Conservation (phyloP, 2,797 vertebrate species). For the Myotis vivesi region DNA sequence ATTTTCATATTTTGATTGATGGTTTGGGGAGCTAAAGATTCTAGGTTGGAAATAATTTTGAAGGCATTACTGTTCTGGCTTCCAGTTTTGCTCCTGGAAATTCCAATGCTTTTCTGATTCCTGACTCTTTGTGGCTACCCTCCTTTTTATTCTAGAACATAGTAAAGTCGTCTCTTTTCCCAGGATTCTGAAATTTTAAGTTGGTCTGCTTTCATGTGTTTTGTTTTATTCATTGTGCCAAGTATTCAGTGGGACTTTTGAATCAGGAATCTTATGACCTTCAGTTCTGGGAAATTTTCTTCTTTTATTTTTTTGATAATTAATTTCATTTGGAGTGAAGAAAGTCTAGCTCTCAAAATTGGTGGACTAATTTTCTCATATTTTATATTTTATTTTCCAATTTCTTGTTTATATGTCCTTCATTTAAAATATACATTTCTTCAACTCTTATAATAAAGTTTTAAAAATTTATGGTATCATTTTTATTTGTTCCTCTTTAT, state of each 20-base stretch:
- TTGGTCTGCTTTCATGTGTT: background rate
- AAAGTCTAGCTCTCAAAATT: background rate
- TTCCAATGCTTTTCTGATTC: background rate
- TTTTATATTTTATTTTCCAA: slow-evolving; percentile 5
- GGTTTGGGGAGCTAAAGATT: background rate
- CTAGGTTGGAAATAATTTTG: background rate
- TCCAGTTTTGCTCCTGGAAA: background rate
- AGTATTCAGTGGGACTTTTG: background rate
- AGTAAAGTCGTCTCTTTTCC: background rate
- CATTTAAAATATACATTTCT: background rate
- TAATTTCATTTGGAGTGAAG: background rate
- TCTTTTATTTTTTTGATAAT: background rate
- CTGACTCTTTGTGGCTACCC: background rate
- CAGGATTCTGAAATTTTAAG: background rate
- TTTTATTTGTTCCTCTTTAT: background rate
- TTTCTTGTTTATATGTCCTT: background rate
- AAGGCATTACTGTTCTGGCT: background rate
- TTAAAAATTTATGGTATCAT: background rate
- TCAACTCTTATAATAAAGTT: background rate
- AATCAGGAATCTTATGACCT: background rate
- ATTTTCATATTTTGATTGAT: background rate
- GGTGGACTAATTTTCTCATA: background rate
- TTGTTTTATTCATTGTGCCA: background rate
- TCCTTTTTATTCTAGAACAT: background rate
- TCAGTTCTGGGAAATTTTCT: background rate